Conservation (phyloP, 2,888 invertebrate species). For the Lepeophtheirus nordmannii region DNA sequence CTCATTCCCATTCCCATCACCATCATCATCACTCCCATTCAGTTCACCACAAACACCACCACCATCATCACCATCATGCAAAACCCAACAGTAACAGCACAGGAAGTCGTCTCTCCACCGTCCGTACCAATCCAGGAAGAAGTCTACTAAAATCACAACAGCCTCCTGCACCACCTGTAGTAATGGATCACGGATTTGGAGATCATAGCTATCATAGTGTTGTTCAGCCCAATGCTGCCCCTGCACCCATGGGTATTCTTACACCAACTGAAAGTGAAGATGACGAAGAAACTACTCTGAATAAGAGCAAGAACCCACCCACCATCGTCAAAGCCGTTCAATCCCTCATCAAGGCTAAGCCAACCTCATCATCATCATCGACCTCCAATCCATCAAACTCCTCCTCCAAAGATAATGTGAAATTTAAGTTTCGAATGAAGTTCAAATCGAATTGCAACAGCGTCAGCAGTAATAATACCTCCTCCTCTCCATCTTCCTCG, state of each 20-base stretch:
- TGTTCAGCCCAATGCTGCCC: background rate
- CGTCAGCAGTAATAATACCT: background rate
- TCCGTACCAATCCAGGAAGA: slow-evolving; percentile 4
- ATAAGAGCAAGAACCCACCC: background rate
- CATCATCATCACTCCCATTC: background rate
- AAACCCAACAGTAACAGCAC: background rate
- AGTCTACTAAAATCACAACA: slow-evolving; percentile 10
- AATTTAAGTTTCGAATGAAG: slow-evolving; percentile 22
- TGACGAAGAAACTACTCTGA: slow-evolving; percentile 4
- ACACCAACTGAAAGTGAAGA: slow-evolving; percentile 18
- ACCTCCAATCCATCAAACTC: background rate
- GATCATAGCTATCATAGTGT: slow-evolving; percentile 17
- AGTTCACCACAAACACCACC: background rate
- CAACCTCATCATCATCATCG: background rate
- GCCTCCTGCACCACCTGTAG: background rate
- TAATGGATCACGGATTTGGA: background rate
- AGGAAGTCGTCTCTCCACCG: background rate
- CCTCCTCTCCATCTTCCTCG: background rate
- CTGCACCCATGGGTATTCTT: slow-evolving; percentile 2
- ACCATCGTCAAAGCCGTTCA: background rate
- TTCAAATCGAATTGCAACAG: slow-evolving; percentile 8
- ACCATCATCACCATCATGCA: background rate
- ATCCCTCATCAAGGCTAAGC: slow-evolving; percentile 11
- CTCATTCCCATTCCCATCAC: background rate
- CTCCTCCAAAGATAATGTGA: slow-evolving; percentile 16